Evolutionary conservation across 1,140 invertebrate species (phyloP).

Genomic region (Matsumurasca onukii): DNA sequence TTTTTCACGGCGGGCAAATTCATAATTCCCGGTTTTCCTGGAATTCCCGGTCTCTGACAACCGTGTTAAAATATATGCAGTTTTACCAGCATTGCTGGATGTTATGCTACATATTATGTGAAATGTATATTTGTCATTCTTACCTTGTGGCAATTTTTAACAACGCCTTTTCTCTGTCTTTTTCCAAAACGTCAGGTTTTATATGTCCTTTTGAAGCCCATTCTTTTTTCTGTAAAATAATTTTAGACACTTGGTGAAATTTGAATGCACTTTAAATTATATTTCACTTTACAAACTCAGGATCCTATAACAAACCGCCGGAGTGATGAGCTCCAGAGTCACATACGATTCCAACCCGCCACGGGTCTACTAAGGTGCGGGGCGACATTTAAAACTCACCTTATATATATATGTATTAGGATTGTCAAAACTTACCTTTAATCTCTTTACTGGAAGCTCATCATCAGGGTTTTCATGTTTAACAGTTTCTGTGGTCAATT

Average conservation of each 20-base stretch:
- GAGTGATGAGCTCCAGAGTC: neutral
- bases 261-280: neutral
- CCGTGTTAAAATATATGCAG: too few relatives aligned
- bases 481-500: neutral
- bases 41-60: too few relatives aligned
- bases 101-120: too few relatives aligned
- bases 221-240: constrained; percentile 57
- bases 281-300: neutral
- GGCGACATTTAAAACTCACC: neutral
- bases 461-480: neutral
- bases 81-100: too few relatives aligned
- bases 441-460: neutral
- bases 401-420: neutral
- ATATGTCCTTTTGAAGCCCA: constrained; percentile 64
- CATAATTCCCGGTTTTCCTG: too few relatives aligned
- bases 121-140: too few relatives aligned
- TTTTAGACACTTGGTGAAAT: neutral
- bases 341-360: neutral
- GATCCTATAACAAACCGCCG: neutral
- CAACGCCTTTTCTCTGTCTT: constrained; percentile 70
- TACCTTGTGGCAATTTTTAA: constrained; percentile 80
- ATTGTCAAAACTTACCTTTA: neutral
- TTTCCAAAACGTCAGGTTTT: constrained; percentile 72
- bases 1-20: too few relatives aligned
- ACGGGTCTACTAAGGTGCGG: neutral